Conservation (phyloP, 2,797 vertebrate genomes). For the Cyclura pinguis region DNA sequence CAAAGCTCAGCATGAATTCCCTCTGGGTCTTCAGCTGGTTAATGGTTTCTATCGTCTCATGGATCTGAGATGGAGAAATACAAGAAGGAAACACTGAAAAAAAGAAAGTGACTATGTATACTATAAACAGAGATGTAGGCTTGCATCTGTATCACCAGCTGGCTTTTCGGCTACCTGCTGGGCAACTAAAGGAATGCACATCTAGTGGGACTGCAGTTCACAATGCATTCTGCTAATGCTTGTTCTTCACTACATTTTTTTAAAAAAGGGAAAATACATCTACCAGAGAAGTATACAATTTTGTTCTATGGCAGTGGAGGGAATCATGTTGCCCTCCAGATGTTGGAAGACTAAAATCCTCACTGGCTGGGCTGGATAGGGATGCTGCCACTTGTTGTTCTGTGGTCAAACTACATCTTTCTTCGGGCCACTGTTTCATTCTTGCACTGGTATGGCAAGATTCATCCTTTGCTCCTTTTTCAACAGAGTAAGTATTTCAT, state of each 20-base stretch:
- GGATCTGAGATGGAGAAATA: slow-evolving; percentile 85
- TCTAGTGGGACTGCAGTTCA: not conserved
- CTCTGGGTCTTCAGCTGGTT: slow-evolving; percentile 99
- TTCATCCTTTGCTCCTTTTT: not conserved
- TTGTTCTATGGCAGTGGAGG: no score
- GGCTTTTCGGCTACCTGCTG: not conserved
- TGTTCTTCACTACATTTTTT: not conserved
- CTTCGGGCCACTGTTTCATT: not conserved
- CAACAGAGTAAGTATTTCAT: not conserved
- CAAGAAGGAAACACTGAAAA: not conserved
- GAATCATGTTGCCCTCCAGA: no score
- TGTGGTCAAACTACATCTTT: not conserved
- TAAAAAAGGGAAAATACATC: not conserved
- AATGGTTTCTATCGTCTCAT: slow-evolving; percentile 99
- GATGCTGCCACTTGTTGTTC: no score
- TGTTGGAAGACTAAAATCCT: no score
- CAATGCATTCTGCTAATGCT: not conserved
- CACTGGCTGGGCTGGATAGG: no score
- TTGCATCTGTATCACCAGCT: not conserved
- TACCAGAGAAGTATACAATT: not conserved
- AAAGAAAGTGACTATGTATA: slow-evolving; percentile 10
- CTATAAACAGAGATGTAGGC: not conserved
- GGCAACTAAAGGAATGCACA: not conserved
- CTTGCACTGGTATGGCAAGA: not conserved
- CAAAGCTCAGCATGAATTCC: slow-evolving; percentile 99